Conservation (phyloP, 2,888 invertebrate genomes). For the Heterodera filipjevi region DNA sequence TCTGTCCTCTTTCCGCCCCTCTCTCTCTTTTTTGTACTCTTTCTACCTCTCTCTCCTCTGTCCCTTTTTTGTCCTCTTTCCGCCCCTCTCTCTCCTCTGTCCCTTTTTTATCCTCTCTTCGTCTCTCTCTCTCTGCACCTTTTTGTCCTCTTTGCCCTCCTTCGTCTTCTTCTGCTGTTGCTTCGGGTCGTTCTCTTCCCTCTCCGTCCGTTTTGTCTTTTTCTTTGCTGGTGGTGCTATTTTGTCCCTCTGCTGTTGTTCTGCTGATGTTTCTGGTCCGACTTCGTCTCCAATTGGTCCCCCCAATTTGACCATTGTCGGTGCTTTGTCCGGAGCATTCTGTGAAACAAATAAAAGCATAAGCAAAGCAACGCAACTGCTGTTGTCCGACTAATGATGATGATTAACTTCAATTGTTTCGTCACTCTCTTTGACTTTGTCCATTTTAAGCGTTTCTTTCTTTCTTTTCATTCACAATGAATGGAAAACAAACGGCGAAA, state of each 20-base stretch:
- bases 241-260: neutral
- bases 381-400: too few relatives aligned
- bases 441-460: neutral
- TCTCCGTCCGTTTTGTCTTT: neutral
- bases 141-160: neutral
- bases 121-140: neutral
- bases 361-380: neutral
- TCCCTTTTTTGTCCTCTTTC: too few relatives aligned
- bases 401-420: neutral
- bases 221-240: neutral
- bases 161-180: neutral
- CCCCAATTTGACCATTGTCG: constrained; percentile 5
- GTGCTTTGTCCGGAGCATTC: neutral
- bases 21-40: neutral
- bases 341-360: neutral
- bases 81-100: too few relatives aligned
- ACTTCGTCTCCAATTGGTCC: neutral
- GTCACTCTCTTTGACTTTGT: neutral
- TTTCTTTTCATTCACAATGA: neutral
- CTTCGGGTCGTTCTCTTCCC: neutral
- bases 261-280: neutral
- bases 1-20: neutral
- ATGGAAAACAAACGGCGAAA: neutral
- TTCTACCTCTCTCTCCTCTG: too few relatives aligned
- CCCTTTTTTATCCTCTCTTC: neutral